Percentiles rank a stretch among this genome's conserved stretches.
Conservation (phyloP, 1,140 invertebrate genomes). For the Drepana arcuata region DNA sequence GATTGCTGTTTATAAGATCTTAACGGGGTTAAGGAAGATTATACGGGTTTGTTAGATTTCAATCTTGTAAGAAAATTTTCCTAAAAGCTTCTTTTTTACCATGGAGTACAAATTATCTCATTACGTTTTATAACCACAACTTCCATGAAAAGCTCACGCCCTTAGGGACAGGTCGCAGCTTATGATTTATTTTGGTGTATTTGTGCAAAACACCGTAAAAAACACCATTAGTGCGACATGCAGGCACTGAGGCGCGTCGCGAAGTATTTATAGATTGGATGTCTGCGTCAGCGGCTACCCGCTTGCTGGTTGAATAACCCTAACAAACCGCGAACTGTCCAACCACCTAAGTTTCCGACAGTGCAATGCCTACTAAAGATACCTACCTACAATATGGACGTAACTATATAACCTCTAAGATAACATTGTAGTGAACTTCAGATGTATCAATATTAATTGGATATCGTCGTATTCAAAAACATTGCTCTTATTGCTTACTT, state of each 20-base stretch:
- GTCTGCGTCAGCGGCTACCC: conserved; percentile 29
- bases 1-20: not conserved
- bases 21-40: not conserved
- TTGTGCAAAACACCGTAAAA: conserved; percentile 3
- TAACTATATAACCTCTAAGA: too few species aligned
- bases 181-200: not conserved
- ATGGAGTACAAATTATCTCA: too few species aligned
- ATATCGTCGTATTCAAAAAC: not conserved
- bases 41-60: not conserved
- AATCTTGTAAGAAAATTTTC: not conserved
- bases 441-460: not conserved
- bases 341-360: not conserved
- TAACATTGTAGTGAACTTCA: too few species aligned
- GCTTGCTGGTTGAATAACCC: conserved; percentile 41
- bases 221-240: conserved; percentile 20
- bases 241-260: not conserved
- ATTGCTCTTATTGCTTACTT: not conserved
- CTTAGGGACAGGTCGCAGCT: not conserved
- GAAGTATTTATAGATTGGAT: conserved; percentile 28
- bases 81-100: not conserved
- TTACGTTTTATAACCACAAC: too few species aligned
- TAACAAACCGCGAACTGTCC: conserved; percentile 10
- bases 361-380: not conserved
- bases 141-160: not conserved
- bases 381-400: not conserved